Base-by-base conservation (phyloP, 2,113 vertebrate genomes). In the Empidonax traillii region DNA sequence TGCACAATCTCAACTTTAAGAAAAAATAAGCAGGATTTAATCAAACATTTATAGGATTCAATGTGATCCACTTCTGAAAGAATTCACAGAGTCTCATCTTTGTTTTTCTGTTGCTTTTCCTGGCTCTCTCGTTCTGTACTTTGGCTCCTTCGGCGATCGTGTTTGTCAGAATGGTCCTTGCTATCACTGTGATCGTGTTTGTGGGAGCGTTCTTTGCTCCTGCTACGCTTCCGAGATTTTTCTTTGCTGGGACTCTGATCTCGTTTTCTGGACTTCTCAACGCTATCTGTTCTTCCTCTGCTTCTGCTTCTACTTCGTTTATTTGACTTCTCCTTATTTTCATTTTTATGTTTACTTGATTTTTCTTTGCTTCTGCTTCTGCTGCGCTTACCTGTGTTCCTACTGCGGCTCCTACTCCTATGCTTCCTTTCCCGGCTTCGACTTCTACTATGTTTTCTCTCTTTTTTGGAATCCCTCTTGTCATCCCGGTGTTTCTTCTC, bases 401-500 rank as follows among this genome's bases (percentile, higher is more conserved):
- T 98, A 93, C 98, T 98, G 58, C 98, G 94, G 90, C 98, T 98
- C 82, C 98, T 98, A 51, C 98, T 98, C 76, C 98, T 98, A 53
- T 98, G 98, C 73, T 97, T 98, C 67, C 97, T 98, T 71, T 98
- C 98, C 79, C 98, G 97, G 97, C 99, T 99, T 89, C 98, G 96
- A 94, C 98, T 99, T 84, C 98, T 98, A 47, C 98, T 99, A 51
- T 98, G 98, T 67, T 98, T 98, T 87, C 97, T 98, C 87, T 97
- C 98, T 69, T 98, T 98, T 83, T 98, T 98, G 85, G 97, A 96
- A 85, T 98, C 98, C 89, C 97, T 98, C 81, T 97, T 98, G 69
- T 99, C 99, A n/a, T 99, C 99, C n/a, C 98, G 96, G 93, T 98
- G 98, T 86, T 98, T 97, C 89, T 97, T 98, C 31, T 98, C 98